Conservation (phyloP, 2,888 invertebrate species). For the Dendrolimus houi region DNA sequence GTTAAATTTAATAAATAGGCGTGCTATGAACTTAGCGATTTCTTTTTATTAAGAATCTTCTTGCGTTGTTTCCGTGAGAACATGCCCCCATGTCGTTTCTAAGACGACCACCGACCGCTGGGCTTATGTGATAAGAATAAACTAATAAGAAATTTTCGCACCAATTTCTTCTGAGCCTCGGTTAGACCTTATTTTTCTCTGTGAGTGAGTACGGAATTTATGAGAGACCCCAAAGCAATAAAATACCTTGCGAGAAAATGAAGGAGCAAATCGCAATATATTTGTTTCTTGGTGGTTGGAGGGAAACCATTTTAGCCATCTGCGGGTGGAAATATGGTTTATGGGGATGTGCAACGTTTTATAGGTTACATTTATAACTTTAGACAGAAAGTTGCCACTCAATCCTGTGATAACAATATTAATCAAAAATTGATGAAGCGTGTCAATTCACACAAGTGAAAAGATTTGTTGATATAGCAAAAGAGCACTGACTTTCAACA, state of each 20-base stretch:
- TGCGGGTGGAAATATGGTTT: conserved; percentile 55
- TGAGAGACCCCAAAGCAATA: conserved; percentile 71
- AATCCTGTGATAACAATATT: too few species aligned
- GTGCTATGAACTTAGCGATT: too few species aligned
- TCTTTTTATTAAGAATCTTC: too few species aligned
- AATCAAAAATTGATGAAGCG: too few species aligned
- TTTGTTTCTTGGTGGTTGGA: conserved; percentile 68
- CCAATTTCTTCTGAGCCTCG: conserved; percentile 53
- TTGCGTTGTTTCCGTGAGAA: too few species aligned
- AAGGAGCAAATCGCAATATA: conserved; percentile 74
- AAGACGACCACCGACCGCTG: conserved; percentile 14
- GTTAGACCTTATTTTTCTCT: conserved; percentile 68
- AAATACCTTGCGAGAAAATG: conserved; percentile 75
- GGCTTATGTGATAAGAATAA: conserved; percentile 48
- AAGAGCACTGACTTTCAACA: too few species aligned
- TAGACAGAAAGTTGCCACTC: conserved; percentile 2
- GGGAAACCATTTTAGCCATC: conserved; percentile 59
- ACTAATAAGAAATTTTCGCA: conserved; percentile 62
- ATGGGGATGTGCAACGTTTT: conserved; percentile 35
- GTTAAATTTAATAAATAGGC: too few species aligned
- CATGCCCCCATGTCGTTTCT: neutral
- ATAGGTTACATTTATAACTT: conserved; percentile 41
- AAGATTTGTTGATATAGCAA: too few species aligned
- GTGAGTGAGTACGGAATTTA: conserved; percentile 71
- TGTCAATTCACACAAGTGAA: too few species aligned